These are phyloP conservation scores for Saccostrea echinata DNA, from an alignment of 1,140 invertebrate species.

Conservation along the genomic window DNA sequence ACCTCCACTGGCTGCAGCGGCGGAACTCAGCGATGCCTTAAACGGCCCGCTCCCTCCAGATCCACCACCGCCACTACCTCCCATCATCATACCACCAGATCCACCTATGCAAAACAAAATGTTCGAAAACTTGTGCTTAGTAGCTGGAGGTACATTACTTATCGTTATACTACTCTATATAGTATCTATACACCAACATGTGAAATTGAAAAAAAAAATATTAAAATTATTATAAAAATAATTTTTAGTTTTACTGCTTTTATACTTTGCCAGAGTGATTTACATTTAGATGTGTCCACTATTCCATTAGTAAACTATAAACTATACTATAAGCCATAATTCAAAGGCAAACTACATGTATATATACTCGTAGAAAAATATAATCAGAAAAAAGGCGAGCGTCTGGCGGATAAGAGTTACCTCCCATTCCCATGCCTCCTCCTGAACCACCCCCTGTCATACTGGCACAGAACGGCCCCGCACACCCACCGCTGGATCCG, in stretches of 20 bases:
- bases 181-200: too few relatives aligned
- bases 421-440: conserved; percentile 28
- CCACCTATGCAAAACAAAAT: neutral
- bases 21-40: conserved; percentile 6
- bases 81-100: conserved; percentile 30
- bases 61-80: conserved; percentile 34
- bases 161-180: too few relatives aligned
- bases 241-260: too few relatives aligned
- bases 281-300: too few relatives aligned
- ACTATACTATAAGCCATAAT: too few relatives aligned
- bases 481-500: conserved; percentile 5
- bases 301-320: too few relatives aligned
- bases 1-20: neutral
- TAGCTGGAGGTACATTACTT: too few relatives aligned
- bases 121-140: neutral
- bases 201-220: too few relatives aligned
- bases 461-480: conserved; percentile 48
- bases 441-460: conserved; percentile 13
- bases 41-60: neutral
- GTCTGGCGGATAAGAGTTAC: neutral
- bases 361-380: too few relatives aligned
- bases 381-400: neutral
- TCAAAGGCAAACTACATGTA: too few relatives aligned
- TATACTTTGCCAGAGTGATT: too few relatives aligned
- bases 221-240: too few relatives aligned